Percentiles rank a stretch among this genome's conserved stretches.
phyloP scores from a whole-genome alignment of 64 coral and sea anemone genomes.

The Actinia equina region DNA sequence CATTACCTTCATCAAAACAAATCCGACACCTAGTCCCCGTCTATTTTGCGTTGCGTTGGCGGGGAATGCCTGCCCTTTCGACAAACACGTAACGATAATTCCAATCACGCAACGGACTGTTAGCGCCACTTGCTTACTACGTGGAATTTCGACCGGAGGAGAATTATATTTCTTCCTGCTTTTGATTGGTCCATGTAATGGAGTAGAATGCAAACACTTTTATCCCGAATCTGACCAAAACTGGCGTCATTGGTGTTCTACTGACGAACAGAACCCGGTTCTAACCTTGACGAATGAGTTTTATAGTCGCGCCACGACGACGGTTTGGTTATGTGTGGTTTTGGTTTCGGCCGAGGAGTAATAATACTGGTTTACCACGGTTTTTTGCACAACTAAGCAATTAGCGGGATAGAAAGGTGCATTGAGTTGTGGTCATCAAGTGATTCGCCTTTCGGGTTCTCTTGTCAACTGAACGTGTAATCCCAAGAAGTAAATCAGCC shows the following conservation, averaged over 20 bases:
- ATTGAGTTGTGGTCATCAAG: slow-evolving; percentile 86
- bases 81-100: not conserved
- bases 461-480: slow-evolving; percentile 90
- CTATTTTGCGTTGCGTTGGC: slow-evolving; percentile 16
- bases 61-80: not conserved
- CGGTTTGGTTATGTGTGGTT: slow-evolving; percentile 95
- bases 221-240: slow-evolving; percentile 34
- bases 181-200: slow-evolving; percentile 23
- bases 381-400: slow-evolving; percentile 42
- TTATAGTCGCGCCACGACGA: slow-evolving; percentile 96
- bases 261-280: slow-evolving; percentile 42
- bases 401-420: slow-evolving; percentile 92
- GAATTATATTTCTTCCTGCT: slow-evolving; percentile 1
- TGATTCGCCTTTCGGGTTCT: slow-evolving; percentile 87
- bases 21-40: not conserved
- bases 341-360: slow-evolving; percentile 43
- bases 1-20: not conserved
- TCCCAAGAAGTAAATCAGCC: slow-evolving; percentile 86
- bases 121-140: slow-evolving; percentile 53
- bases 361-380: slow-evolving; percentile 18
- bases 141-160: slow-evolving; percentile 52
- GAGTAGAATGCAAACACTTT: not conserved
- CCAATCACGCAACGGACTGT: not conserved
- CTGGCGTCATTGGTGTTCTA: slow-evolving; percentile 50
- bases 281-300: slow-evolving; percentile 89